These are phyloP conservation scores for Galaxea fascicularis DNA, from an alignment of 92 coral and sea anemone genomes.

Conservation along the genomic window DNA sequence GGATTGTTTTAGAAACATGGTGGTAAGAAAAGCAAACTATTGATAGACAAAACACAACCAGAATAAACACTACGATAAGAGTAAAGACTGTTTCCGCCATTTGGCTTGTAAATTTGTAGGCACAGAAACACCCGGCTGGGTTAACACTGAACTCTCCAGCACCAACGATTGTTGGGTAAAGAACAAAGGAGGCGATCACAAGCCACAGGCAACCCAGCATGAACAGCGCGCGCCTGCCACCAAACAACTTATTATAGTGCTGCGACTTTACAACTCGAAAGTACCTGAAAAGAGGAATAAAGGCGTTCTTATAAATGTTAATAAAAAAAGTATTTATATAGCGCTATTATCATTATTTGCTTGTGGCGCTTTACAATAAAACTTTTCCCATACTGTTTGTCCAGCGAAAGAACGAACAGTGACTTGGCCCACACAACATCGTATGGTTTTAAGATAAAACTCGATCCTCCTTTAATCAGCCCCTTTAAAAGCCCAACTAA, in stretches of 20 bases:
- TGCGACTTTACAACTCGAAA: conserved; percentile 44
- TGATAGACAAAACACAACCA: conserved; percentile 35
- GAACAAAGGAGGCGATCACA: conserved; percentile 31
- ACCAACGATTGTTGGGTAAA: conserved; percentile 13
- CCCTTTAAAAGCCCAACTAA: too few species aligned
- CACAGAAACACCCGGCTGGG: conserved; percentile 19
- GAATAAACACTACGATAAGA: conserved; percentile 5
- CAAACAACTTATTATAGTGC: conserved; percentile 7
- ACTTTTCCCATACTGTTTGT: too few species aligned
- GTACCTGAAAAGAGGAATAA: background rate
- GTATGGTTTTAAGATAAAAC: too few species aligned
- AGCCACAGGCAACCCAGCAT: conserved; percentile 31
- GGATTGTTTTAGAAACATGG: conserved; percentile 27
- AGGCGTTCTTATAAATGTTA: too few species aligned
- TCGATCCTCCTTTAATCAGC: too few species aligned
- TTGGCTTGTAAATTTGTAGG: conserved; percentile 26
- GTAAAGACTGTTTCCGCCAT: conserved; percentile 29
- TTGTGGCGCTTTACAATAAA: too few species aligned
- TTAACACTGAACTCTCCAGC: conserved; percentile 20
- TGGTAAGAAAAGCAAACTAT: conserved; percentile 37
- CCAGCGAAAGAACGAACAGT: too few species aligned
- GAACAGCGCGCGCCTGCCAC: background rate
- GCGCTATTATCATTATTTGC: too few species aligned
- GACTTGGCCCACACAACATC: too few species aligned
- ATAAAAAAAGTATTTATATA: too few species aligned